Conservation (phyloP, 2,888 invertebrate genomes). For the Polymixis lichenea region DNA sequence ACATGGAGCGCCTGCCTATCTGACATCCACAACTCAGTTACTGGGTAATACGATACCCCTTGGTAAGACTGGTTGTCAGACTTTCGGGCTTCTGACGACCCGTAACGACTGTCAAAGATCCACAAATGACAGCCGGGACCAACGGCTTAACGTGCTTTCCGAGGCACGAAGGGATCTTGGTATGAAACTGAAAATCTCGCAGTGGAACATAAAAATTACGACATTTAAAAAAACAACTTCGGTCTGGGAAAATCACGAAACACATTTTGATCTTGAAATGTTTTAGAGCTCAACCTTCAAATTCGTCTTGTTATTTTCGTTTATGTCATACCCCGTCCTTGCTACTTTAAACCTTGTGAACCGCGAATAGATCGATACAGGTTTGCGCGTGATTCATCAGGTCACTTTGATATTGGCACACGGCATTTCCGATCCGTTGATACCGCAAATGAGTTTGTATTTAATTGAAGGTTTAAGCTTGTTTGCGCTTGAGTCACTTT, state of each 20-base stretch:
- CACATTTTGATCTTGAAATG: slow-evolving; percentile 25
- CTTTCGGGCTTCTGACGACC: too few relatives aligned
- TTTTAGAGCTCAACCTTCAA: slow-evolving; percentile 35
- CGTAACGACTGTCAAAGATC: too few relatives aligned
- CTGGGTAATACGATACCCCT: too few relatives aligned
- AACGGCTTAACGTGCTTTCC: too few relatives aligned
- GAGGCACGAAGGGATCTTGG: too few relatives aligned
- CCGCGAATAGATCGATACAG: slow-evolving; percentile 62
- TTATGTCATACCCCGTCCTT: slow-evolving; percentile 54
- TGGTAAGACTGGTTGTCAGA: too few relatives aligned
- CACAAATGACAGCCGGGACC: too few relatives aligned
- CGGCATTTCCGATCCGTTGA: slow-evolving; percentile 62
- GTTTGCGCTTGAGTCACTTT: slow-evolving; percentile 41
- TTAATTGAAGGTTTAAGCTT: slow-evolving; percentile 49
- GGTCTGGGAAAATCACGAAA: background rate
- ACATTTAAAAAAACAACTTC: slow-evolving; percentile 10
- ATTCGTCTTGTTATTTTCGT: slow-evolving; percentile 40
- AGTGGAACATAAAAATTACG: background rate
- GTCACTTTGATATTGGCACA: slow-evolving; percentile 62
- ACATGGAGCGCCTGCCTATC: too few relatives aligned
- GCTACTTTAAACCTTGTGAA: slow-evolving; percentile 48
- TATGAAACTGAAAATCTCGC: too few relatives aligned
- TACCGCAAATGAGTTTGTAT: slow-evolving; percentile 47
- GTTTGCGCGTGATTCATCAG: slow-evolving; percentile 61
- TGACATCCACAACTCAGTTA: too few relatives aligned